Conservation (phyloP, 2,113 vertebrate genomes). For the Capreolus pygargus region DNA sequence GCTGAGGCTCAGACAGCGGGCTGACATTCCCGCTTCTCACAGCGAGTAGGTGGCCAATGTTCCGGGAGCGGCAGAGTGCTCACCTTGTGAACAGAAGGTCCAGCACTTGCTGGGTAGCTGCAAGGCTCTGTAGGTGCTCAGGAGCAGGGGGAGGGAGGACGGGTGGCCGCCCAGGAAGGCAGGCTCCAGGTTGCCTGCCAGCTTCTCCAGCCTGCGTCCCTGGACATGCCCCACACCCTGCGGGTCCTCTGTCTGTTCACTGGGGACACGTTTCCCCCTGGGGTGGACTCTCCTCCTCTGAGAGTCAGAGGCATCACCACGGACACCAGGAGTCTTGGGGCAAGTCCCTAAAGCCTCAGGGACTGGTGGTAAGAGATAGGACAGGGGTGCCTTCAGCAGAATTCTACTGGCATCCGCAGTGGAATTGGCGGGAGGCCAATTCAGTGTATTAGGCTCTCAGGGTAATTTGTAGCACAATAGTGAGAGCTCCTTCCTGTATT, state of each 20-base stretch:
- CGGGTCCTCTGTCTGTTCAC: constrained; percentile 91
- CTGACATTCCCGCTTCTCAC: neutral
- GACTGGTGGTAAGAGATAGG: neutral
- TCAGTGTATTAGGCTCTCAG: neutral
- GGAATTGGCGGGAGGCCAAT: neutral
- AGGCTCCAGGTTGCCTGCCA: constrained; percentile 77
- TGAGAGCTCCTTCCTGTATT: neutral
- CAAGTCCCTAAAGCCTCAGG: neutral
- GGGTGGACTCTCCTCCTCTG: neutral
- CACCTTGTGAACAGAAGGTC: constrained; percentile 92
- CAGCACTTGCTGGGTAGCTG: constrained; percentile 90
- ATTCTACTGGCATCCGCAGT: neutral
- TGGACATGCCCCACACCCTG: constrained; percentile 84
- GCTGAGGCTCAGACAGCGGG: neutral
- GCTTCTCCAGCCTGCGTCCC: too few species aligned
- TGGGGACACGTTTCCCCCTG: constrained; percentile 85
- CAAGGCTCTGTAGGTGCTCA: constrained; percentile 73
- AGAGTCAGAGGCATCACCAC: neutral
- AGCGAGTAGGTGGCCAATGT: neutral
- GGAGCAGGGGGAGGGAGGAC: constrained; percentile 84
- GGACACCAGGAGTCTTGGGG: neutral
- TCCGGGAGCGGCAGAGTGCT: neutral
- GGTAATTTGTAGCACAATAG: neutral
- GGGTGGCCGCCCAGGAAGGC: constrained; percentile 16
- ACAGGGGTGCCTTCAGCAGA: too few species aligned